Base-by-base conservation (phyloP, 2,113 vertebrate genomes). In the Chionis minor region DNA sequence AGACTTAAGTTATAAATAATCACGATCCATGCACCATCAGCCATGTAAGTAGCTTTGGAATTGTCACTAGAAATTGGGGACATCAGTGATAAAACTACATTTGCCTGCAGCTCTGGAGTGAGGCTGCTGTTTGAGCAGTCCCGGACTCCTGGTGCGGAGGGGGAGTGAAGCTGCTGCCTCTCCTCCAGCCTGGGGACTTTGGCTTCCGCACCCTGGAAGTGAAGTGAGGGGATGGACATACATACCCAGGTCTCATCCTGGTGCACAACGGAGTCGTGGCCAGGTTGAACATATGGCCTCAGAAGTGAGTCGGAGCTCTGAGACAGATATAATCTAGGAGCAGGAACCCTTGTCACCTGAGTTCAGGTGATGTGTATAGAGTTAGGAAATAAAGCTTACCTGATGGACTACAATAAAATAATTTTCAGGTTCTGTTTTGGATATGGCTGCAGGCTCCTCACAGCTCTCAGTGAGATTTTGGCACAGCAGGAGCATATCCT, bases 121-220 rank as follows among this genome's bases (percentile, higher is more conserved):
- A 79, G 47, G n/a, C 38, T 96, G 70, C 4, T 0, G 0, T 32
- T 74, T 0, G 0, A 51, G 38, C 0, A 0, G 38, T 45, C 59
- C 51, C 69, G 63, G 33, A 19, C 9, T 61, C 18, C 13, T n/a
- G 33, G 15, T 80, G 55, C 1, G 0, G 66, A 62, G 33, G 55
- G 19, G 40, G 47, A 10, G 14, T 1, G 8, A 62, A 69, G 35
- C 55, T 69, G 23, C 23, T 56, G 58, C 32, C 7, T 62, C 27
- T 91, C n/a, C 33, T 73, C 23, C 66, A 42, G 49, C 1, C 0
- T 19, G 24, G 52, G 26, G 9, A 21, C 51, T 84, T 78, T 7
- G n/a, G 13, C 49, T 71, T 87, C 58, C 4, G 7, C 14, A 16
- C 23, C 12, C 19, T 62, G n/a, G 47, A 49, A 63, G 28, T 3